Evolutionary conservation across 2,113 vertebrate genomes (phyloP).

Genomic region (Dipodomys stephensi): DNA sequence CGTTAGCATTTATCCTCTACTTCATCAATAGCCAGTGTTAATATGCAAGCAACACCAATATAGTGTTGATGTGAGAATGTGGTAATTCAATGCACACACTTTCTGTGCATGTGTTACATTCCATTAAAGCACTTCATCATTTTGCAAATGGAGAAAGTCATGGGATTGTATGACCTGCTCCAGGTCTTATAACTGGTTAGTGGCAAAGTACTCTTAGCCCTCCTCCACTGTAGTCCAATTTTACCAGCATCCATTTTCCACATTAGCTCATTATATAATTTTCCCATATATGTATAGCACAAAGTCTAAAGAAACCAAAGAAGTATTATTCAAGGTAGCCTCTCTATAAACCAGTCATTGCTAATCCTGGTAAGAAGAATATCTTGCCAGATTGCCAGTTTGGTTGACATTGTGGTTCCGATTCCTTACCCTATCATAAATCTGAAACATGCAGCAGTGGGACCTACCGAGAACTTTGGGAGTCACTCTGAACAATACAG

Average conservation of each 20-base stretch:
- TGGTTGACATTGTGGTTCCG: background rate
- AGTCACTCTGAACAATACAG: background rate
- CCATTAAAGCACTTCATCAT: conserved; percentile 30
- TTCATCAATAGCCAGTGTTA: background rate
- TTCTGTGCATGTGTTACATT: background rate
- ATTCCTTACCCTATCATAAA: background rate
- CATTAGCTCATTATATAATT: background rate
- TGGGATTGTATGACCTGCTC: background rate
- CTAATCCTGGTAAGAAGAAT: background rate
- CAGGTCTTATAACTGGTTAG: background rate
- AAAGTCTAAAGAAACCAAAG: background rate
- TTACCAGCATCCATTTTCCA: conserved; percentile 40
- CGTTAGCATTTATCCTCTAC: background rate
- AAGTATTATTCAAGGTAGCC: background rate
- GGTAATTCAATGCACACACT: background rate
- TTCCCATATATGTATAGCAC: background rate
- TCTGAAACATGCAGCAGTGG: background rate
- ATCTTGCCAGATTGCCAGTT: background rate
- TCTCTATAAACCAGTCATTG: conserved; percentile 3
- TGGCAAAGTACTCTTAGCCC: background rate
- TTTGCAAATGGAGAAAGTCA: conserved; percentile 36
- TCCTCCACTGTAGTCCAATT: background rate
- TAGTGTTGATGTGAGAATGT: background rate
- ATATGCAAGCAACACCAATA: background rate
- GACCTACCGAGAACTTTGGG: background rate